phyloP scores from a whole-genome alignment of 2,113 vertebrate species.

The Aramus guarauna region DNA sequence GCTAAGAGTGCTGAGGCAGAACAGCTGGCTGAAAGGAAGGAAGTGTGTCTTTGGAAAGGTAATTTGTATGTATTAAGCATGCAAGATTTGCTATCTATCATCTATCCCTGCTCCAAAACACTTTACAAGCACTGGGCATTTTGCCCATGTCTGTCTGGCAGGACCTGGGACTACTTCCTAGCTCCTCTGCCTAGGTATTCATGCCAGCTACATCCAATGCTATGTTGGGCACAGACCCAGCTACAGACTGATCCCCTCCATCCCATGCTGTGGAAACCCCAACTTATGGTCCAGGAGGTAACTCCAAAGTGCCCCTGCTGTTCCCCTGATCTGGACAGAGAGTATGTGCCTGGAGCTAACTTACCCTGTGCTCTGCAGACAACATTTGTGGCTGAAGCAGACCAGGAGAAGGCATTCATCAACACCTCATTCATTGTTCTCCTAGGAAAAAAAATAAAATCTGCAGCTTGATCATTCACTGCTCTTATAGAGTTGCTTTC shows the following conservation, averaged over 20 bases:
- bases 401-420: not conserved
- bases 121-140: not conserved
- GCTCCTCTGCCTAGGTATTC: not conserved
- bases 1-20: conserved; percentile 31
- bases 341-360: not conserved
- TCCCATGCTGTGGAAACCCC: not conserved
- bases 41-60: conserved; percentile 50
- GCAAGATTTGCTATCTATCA: conserved; percentile 24
- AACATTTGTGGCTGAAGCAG: not conserved
- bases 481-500: not conserved
- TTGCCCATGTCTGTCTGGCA: not conserved
- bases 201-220: not conserved
- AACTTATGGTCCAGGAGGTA: not conserved
- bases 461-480: not conserved
- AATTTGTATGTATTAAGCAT: conserved; percentile 28
- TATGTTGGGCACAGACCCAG: not conserved
- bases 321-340: not conserved
- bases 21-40: conserved; percentile 43
- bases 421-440: not conserved
- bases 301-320: not conserved
- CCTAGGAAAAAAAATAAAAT: not conserved
- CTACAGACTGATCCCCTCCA: not conserved
- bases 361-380: not conserved
- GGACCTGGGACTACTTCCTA: not conserved
- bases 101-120: conserved; percentile 13